Evolutionary conservation across 2,888 invertebrate species (phyloP).

Genomic region (Galerucella nymphaeae): DNA sequence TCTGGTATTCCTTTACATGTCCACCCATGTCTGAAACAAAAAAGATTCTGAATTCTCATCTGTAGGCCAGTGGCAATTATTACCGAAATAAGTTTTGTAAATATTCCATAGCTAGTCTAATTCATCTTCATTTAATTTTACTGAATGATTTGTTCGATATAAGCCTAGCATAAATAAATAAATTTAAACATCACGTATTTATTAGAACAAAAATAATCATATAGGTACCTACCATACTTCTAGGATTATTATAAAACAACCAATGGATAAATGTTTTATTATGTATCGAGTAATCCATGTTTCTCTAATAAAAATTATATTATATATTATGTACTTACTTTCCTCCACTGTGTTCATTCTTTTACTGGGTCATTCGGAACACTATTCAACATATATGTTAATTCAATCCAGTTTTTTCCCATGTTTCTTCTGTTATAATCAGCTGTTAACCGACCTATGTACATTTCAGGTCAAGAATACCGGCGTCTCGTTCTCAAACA

Average conservation of each 20-base stretch:
- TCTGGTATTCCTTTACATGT: not conserved
- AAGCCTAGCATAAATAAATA: not conserved
- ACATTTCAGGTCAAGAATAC: no score
- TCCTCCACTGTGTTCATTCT: no score
- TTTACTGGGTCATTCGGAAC: conserved; percentile 17
- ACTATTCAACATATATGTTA: conserved; percentile 10
- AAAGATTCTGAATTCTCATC: conserved; percentile 2
- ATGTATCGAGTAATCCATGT: not conserved
- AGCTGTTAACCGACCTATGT: no score
- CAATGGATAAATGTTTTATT: not conserved
- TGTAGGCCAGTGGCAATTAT: not conserved
- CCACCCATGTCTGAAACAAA: conserved; percentile 2
- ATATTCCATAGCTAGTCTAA: conserved; percentile 13
- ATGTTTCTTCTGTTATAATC: no score
- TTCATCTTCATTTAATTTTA: conserved; percentile 8
- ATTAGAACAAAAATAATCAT: not conserved
- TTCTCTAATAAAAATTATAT: not conserved
- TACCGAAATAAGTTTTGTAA: conserved; percentile 1
- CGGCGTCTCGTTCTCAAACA: no score
- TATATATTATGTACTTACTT: not conserved
- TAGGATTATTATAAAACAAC: not conserved
- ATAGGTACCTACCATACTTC: conserved; percentile 1
- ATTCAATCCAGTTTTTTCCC: not conserved
- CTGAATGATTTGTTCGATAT: conserved; percentile 4
- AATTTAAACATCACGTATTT: not conserved